Base-by-base conservation (phyloP, 1,140 invertebrate species). In the Drosophila punjabiensis region DNA sequence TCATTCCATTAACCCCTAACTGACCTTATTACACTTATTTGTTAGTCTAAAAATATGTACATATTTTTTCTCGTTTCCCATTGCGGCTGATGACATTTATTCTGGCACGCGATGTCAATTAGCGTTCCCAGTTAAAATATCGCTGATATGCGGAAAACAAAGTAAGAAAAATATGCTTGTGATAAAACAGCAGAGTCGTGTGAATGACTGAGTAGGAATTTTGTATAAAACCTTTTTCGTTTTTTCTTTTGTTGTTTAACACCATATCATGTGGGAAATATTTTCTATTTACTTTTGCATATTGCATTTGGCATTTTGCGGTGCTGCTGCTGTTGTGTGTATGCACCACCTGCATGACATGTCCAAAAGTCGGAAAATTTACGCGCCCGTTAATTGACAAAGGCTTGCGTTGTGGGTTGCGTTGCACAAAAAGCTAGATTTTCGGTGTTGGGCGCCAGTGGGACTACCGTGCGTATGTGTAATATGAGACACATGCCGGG, bases 381-480 rank as follows among this genome's bases (percentile, higher is more conserved):
- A 81, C 82, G 81, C 78, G 68, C 64, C 68, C 53, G 52, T 68
- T 85, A 81, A 79, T 81, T 85, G 82, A 69, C 81, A 84, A 80
- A 67, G 48, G 65, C 20, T n/a, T 43, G 43, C 41, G 66, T n/a
- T 43, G 43, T 50, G 66, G 62, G 66, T 66, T 66, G 75, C 55
- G 14, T 55, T 55, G 52, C 52, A 55, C 52, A 66, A 43, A 43
- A 55, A 43, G 63, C 64, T 62, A 35, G 20, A 43, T 43, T 55
- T 59, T 61, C 9, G 50, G 45, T 56, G 33, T 61, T 24, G 76
- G 70, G 33, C 65, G 41, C 53, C 73, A 61, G 18, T 64, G 60
- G 68, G 65, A 85, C 85, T 85, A 89, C 85, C 66, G 78, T 89
- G 86, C 85, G 85, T 89, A 89, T 89, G 86, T 63, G 86, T 89